These are phyloP conservation scores for Drosophila novamexicana DNA, from an alignment of 1,140 invertebrate species.

Conservation along the genomic window DNA sequence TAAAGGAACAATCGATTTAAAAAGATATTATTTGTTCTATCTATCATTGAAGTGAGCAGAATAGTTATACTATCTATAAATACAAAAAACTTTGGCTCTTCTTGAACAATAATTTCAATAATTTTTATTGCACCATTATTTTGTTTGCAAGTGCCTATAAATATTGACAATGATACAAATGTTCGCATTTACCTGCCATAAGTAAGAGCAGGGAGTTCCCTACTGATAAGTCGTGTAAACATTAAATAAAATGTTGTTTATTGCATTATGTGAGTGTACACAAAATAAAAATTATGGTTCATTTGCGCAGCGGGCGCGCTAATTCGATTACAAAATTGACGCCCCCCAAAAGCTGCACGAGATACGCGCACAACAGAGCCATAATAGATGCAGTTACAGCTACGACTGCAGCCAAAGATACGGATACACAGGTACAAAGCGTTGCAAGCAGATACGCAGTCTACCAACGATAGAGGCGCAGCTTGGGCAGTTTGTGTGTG, in stretches of 20 bases:
- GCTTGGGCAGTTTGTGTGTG: constrained; percentile 52
- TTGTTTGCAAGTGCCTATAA: constrained; percentile 33
- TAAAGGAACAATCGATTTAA: too few species aligned
- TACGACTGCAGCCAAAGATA: constrained; percentile 7
- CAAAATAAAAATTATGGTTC: constrained; percentile 57
- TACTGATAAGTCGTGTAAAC: constrained; percentile 58
- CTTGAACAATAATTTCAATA: neutral
- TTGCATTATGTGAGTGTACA: constrained; percentile 7
- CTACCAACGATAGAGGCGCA: constrained; percentile 19
- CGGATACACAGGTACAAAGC: constrained; percentile 23
- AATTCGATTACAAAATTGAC: constrained; percentile 79
- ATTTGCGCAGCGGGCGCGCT: constrained; percentile 71
- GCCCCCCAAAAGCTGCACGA: constrained; percentile 43
- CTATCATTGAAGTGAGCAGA: too few species aligned
- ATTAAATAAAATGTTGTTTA: constrained; percentile 47
- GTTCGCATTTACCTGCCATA: constrained; percentile 65
- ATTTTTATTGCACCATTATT: constrained; percentile 20
- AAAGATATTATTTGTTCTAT: too few species aligned
- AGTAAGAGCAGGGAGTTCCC: constrained; percentile 48
- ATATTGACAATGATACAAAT: constrained; percentile 11
- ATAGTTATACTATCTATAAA: neutral
- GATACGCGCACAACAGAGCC: constrained; percentile 16
- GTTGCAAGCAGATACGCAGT: constrained; percentile 52
- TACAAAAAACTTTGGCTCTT: neutral
- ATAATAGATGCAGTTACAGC: constrained; percentile 26